These are phyloP conservation scores for Cherax quadricarinatus DNA, from an alignment of 1,140 invertebrate genomes.

Conservation along the genomic window DNA sequence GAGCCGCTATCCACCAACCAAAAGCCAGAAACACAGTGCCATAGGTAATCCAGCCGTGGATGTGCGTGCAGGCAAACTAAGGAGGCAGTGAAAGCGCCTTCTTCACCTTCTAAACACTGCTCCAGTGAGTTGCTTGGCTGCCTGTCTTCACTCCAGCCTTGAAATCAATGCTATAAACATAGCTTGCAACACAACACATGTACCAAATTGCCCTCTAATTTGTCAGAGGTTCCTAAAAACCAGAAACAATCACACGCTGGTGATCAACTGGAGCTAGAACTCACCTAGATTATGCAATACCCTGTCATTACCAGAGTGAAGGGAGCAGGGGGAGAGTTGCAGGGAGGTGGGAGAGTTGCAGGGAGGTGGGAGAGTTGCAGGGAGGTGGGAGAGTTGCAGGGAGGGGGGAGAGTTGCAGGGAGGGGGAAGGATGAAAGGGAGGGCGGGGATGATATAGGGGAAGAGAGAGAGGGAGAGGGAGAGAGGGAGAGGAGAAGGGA, in stretches of 20 bases:
- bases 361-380: not conserved
- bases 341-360: too few relatives aligned
- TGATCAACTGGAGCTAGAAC: not conserved
- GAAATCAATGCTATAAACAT: too few relatives aligned
- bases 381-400: too few relatives aligned
- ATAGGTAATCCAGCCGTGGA: too few relatives aligned
- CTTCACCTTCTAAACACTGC: not conserved
- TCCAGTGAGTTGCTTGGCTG: not conserved
- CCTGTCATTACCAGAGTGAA: not conserved
- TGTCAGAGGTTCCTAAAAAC: not conserved
- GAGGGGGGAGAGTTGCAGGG: too few relatives aligned
- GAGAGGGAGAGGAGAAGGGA: too few relatives aligned
- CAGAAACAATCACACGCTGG: not conserved
- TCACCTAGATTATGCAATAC: not conserved
- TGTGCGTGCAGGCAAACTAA: not conserved
- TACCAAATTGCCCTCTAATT: not conserved
- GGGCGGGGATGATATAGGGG: too few relatives aligned
- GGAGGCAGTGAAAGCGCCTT: not conserved
- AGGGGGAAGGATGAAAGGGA: not conserved
- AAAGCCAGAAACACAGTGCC: too few relatives aligned
- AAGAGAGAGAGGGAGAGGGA: too few relatives aligned
- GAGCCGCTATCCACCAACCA: too few relatives aligned
- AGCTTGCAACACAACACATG: not conserved
- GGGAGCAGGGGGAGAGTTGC: not conserved
- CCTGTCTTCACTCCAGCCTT: not conserved